Evolutionary conservation across 2,888 invertebrate genomes (phyloP).

Genomic region (Nomada lathburiana): DNA sequence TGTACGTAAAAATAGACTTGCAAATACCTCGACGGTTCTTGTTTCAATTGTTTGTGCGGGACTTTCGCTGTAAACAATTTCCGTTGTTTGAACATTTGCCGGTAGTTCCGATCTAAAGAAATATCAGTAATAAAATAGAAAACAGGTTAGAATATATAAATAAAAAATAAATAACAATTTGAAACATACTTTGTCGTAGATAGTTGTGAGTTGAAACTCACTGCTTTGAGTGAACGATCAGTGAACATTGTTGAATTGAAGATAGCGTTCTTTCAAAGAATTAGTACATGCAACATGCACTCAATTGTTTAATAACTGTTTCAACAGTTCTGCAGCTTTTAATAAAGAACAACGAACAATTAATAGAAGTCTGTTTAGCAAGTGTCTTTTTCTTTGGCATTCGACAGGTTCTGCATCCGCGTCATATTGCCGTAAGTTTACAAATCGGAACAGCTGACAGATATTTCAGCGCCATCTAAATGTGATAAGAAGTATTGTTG

Average conservation of each 20-base stretch:
- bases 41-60: slow-evolving; percentile 74
- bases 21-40: slow-evolving; percentile 73
- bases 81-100: slow-evolving; percentile 77
- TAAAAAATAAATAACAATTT: neutral
- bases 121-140: slow-evolving; percentile 11
- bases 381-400: neutral
- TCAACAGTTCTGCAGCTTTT: neutral
- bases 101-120: slow-evolving; percentile 72
- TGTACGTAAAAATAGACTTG: slow-evolving; percentile 2
- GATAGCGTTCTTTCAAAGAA: neutral
- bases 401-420: neutral
- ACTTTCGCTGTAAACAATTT: slow-evolving; percentile 70
- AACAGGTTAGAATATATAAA: neutral
- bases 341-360: neutral
- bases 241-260: slow-evolving; percentile 74
- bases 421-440: neutral
- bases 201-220: slow-evolving; percentile 77
- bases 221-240: slow-evolving; percentile 74
- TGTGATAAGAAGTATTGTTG: too few species aligned
- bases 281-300: neutral
- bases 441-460: neutral
- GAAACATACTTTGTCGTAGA: slow-evolving; percentile 75
- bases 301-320: neutral
- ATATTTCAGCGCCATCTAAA: too few species aligned
- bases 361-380: neutral